Evolutionary conservation across 2,888 invertebrate species (phyloP).

Genomic region (Caenorhabditis becei): DNA sequence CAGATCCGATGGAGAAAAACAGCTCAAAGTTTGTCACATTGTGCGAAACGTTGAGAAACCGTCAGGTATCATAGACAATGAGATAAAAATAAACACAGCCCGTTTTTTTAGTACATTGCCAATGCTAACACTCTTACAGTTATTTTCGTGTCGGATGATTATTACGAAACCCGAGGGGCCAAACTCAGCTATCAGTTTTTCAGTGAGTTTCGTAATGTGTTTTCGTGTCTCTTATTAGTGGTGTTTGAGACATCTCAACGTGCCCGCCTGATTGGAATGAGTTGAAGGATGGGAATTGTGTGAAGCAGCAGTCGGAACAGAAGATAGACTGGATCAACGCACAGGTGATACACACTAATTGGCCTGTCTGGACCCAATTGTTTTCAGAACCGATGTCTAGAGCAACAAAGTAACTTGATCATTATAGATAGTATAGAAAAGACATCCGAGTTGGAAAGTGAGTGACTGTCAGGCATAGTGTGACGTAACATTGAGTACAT

Average conservation of each 20-base stretch:
- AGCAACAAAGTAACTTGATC: constrained; percentile 39
- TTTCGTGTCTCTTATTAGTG: background rate
- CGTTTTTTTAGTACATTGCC: constrained; percentile 42
- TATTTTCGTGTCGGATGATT: constrained; percentile 50
- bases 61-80: constrained; percentile 25
- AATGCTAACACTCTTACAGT: constrained; percentile 27
- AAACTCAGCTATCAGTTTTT: constrained; percentile 45
- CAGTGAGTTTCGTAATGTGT: constrained; percentile 34
- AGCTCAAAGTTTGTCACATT: constrained; percentile 12
- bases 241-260: constrained; percentile 21
- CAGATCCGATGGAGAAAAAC: constrained; percentile 28
- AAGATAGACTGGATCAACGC: constrained; percentile 45
- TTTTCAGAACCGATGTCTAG: constrained; percentile 39
- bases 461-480: background rate
- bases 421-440: background rate
- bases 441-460: constrained; percentile 22
- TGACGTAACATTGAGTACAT: background rate
- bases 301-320: constrained; percentile 20
- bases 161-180: constrained; percentile 49
- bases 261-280: constrained; percentile 54
- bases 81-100: background rate
- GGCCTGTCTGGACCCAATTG: background rate
- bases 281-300: constrained; percentile 15
- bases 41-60: constrained; percentile 27
- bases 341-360: no score